phyloP scores from a whole-genome alignment of 2,113 vertebrate genomes.

The Melierax canorus region DNA sequence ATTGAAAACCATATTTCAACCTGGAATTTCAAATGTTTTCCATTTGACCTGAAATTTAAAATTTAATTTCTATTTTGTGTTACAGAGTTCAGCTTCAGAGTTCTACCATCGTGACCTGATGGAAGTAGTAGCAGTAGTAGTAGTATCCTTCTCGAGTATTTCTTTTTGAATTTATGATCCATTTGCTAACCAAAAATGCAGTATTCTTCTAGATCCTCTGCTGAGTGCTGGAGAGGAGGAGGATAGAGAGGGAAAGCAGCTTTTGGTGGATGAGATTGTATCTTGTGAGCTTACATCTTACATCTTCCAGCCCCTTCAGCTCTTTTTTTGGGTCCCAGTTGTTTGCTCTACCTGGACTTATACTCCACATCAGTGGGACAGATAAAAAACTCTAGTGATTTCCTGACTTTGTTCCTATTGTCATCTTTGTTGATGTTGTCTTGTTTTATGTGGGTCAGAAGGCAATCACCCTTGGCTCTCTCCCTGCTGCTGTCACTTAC shows the following conservation, averaged over 20 bases:
- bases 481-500: neutral
- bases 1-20: neutral
- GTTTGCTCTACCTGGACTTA: neutral
- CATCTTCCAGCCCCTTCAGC: neutral
- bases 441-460: constrained; percentile 4
- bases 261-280: neutral
- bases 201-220: neutral
- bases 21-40: neutral
- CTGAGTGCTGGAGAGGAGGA: neutral
- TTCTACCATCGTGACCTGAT: neutral
- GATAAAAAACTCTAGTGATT: neutral
- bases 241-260: neutral
- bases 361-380: neutral
- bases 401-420: neutral
- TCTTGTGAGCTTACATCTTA: neutral
- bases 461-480: neutral
- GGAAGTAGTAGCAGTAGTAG: neutral
- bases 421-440: constrained; percentile 11
- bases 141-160: neutral
- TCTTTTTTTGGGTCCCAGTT: neutral
- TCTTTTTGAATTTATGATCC: neutral
- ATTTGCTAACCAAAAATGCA: neutral
- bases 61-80: neutral
- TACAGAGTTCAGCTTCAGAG: neutral
- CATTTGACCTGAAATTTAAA: neutral